These are phyloP conservation scores for Strigamia maritima DNA, from an alignment of 2,888 invertebrate genomes.

Conservation along the genomic window DNA sequence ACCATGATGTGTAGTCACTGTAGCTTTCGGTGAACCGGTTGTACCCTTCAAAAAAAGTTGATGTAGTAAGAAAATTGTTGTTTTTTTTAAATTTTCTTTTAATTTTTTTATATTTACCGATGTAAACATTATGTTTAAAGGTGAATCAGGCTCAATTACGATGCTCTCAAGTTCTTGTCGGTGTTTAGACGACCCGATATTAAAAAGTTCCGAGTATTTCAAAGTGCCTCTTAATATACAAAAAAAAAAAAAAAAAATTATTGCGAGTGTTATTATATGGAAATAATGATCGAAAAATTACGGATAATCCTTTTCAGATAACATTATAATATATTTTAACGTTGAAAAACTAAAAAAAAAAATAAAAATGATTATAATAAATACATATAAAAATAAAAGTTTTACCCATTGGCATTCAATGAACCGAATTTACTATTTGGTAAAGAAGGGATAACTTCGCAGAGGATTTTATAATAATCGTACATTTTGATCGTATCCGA, in stretches of 20 bases:
- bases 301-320: background rate
- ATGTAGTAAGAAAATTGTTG: background rate
- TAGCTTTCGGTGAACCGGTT: background rate
- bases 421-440: background rate
- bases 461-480: slow-evolving; percentile 56
- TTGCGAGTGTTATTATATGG: no score
- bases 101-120: no score
- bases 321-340: background rate
- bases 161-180: background rate
- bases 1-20: background rate
- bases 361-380: background rate
- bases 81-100: background rate
- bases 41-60: background rate
- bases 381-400: background rate
- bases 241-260: no score
- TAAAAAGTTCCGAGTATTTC: background rate
- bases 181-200: background rate
- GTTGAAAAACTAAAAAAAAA: background rate
- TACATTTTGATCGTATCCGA: slow-evolving; percentile 63
- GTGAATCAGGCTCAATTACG: background rate
- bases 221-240: background rate
- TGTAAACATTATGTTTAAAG: background rate
- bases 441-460: background rate
- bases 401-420: background rate
- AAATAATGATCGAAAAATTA: no score